phyloP scores from a whole-genome alignment of 2,797 vertebrate species.

The Hippocampus kuda region DNA sequence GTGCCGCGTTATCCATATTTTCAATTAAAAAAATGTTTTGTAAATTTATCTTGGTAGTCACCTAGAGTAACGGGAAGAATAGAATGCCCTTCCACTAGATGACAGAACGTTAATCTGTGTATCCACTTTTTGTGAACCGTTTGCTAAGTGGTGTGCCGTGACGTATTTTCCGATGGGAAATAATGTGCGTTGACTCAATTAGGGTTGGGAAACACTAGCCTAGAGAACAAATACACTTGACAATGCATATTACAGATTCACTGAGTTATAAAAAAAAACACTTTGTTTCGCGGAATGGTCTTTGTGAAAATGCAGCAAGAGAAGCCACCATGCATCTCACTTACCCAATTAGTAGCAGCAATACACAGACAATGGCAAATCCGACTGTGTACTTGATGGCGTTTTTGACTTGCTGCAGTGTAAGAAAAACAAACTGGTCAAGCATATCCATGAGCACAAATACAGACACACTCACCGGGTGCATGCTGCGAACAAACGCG shows the following conservation, averaged over 20 bases:
- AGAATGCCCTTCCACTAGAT: no score
- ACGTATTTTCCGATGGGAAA: no score
- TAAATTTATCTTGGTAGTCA: no score
- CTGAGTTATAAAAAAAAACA: background rate
- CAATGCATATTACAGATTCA: background rate
- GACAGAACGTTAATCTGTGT: no score
- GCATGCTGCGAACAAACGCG: background rate
- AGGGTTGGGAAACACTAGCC: background rate
- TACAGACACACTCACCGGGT: slow-evolving; percentile 9
- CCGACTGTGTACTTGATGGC: slow-evolving; percentile 89
- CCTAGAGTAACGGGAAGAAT: no score
- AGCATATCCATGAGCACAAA: slow-evolving; percentile 40
- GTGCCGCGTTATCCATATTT: no score
- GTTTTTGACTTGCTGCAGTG: slow-evolving; percentile 86
- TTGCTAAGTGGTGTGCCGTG: no score
- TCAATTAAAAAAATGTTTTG: no score
- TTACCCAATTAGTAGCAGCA: slow-evolving; percentile 93
- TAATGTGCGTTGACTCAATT: no score
- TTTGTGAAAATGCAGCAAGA: slow-evolving; percentile 15
- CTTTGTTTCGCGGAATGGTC: background rate
- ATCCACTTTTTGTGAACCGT: no score
- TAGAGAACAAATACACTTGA: background rate
- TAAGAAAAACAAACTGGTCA: slow-evolving; percentile 49
- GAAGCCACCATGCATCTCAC: slow-evolving; percentile 35
- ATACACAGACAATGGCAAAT: slow-evolving; percentile 80